Evolutionary conservation across 2,113 vertebrate species (phyloP).

Genomic region (Brienomyrus brachyistius): DNA sequence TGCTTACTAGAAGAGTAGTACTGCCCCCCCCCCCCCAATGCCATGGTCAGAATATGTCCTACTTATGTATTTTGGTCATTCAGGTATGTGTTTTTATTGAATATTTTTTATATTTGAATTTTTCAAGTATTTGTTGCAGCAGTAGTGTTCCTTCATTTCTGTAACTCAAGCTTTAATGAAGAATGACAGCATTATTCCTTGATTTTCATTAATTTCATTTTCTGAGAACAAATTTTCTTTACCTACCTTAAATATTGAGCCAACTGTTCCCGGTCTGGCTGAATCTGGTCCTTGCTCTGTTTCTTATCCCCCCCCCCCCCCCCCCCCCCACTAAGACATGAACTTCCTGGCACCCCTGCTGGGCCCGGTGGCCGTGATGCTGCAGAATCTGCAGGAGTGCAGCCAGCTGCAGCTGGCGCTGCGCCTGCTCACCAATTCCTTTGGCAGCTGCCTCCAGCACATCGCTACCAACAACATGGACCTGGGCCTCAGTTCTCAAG

Average conservation of each 20-base stretch:
- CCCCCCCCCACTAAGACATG: slow-evolving; percentile 47
- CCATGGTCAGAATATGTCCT: not conserved
- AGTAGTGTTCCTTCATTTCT: not conserved
- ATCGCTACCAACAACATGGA: slow-evolving; percentile 69
- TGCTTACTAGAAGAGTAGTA: not conserved
- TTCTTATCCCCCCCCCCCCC: not conserved
- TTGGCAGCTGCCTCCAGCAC: slow-evolving; percentile 76
- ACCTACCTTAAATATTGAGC: not conserved
- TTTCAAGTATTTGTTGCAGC: not conserved
- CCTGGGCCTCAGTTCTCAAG: slow-evolving; percentile 58
- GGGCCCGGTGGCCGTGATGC: slow-evolving; percentile 59
- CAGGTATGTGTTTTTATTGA: not conserved
- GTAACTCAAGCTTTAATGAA: not conserved
- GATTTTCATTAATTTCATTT: not conserved
- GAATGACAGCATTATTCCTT: not conserved
- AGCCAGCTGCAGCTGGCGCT: slow-evolving; percentile 83
- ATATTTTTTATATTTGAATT: not conserved
- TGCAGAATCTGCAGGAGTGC: slow-evolving; percentile 82
- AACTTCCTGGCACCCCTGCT: slow-evolving; percentile 60
- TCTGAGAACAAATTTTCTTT: not conserved
- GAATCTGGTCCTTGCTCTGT: not conserved
- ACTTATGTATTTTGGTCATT: not conserved
- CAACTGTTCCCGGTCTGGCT: not conserved
- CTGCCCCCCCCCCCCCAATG: not conserved
- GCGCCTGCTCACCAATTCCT: slow-evolving; percentile 60